Evolutionary conservation across 2,113 vertebrate species (phyloP).

Genomic region (Mystacornis crossleyi): DNA sequence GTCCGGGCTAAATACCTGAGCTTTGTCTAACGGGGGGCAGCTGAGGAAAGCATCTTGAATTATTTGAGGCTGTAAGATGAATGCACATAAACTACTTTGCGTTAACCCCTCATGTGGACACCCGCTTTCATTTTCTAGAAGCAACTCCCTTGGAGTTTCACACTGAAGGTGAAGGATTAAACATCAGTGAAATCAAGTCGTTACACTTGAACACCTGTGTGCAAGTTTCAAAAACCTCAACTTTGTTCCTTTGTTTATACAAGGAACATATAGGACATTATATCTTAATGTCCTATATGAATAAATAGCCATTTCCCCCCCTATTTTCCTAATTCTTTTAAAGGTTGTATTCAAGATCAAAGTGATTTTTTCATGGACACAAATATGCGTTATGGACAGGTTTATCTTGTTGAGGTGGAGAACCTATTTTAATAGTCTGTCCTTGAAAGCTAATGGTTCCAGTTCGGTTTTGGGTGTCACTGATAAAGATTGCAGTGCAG

Average conservation of each 20-base stretch:
- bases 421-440: background rate
- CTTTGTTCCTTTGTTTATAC: background rate
- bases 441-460: constrained; percentile 10
- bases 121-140: background rate
- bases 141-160: background rate
- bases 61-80: background rate
- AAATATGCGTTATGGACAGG: background rate
- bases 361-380: background rate
- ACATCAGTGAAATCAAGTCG: background rate
- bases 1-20: background rate
- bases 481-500: background rate
- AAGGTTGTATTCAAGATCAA: constrained; percentile 13
- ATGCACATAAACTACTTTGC: background rate
- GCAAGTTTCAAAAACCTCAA: background rate
- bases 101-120: background rate
- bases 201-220: background rate
- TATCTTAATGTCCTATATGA: background rate
- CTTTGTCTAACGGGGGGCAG: background rate
- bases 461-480: background rate
- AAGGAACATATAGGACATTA: too few species aligned
- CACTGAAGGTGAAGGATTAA: background rate
- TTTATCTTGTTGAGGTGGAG: constrained; percentile 33
- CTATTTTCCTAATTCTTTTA: background rate
- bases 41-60: background rate
- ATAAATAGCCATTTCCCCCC: background rate